These are phyloP conservation scores for Eupithecia dodoneata DNA, from an alignment of 2,888 invertebrate species.

Conservation along the genomic window DNA sequence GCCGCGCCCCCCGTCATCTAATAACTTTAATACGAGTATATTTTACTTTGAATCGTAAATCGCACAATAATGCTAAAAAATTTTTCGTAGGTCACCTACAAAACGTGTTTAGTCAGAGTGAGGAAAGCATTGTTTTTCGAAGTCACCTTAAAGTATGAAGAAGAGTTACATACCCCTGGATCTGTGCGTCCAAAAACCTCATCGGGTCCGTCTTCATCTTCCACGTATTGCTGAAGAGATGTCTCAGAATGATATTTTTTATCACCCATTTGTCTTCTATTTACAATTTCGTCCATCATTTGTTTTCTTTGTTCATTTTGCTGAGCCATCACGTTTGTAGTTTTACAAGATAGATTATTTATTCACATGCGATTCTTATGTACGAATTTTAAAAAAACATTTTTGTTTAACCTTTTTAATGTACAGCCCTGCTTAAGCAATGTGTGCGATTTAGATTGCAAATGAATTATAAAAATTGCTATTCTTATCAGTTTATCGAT, in stretches of 20 bases:
- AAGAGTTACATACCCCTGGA: slow-evolving; percentile 65
- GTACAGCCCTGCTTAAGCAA: slow-evolving; percentile 1
- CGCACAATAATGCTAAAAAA: neutral
- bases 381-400: neutral
- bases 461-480: slow-evolving; percentile 69
- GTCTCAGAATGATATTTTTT: slow-evolving; percentile 78
- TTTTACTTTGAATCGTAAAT: neutral
- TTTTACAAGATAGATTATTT: neutral
- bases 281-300: slow-evolving; percentile 65
- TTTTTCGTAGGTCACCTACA: neutral
- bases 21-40: no score
- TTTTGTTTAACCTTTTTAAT: neutral
- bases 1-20: no score
- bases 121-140: neutral
- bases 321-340: slow-evolving; percentile 56
- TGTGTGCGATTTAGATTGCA: slow-evolving; percentile 67
- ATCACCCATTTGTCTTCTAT: slow-evolving; percentile 67
- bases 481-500: slow-evolving; percentile 65
- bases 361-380: neutral
- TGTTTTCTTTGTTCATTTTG: slow-evolving; percentile 53
- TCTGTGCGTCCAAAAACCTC: slow-evolving; percentile 50
- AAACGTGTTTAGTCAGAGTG: neutral
- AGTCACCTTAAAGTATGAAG: neutral
- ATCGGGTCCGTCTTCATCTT: slow-evolving; percentile 56
- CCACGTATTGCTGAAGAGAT: slow-evolving; percentile 69